Base-by-base conservation (phyloP, 2,888 invertebrate species). In the Ferdinandea cuprea region DNA sequence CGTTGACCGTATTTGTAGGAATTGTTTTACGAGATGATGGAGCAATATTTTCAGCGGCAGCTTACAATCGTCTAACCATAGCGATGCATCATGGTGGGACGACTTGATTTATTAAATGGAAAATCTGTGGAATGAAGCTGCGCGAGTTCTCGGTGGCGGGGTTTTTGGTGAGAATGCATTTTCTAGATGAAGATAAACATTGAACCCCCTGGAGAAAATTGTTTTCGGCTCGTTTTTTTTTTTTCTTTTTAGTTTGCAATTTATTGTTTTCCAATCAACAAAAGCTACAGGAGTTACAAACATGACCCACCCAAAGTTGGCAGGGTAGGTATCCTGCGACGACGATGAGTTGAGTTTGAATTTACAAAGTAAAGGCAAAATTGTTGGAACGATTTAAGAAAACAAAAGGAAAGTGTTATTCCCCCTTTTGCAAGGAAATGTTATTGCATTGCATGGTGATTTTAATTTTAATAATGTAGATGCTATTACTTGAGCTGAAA, bases 11-110 rank as follows among this genome's bases (percentile, higher is more conserved):
- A 77, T 65, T 68, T 48, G 32, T n/a, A 35, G 30, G 40, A 59
- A 61, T 72, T 83, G 61, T 78, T 72, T 83, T 83, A 78, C 61
- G 83, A 72, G 56, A 66, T 68, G 56, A 56, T 48, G 37, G 59
- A 40, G 54, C 56, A 61, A 68, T 83, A 72, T 83, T 72, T 83
- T 66, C 61, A 78, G 42, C 52, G 32, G 59, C 52, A 81, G 81
- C 65, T 80, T 68, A 81, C 76, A 76, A 46, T 46, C 69, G 25
- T 28, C 69, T 42, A 66, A 54, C 61, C 66, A 15, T 32, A n/a
- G 59, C 46, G 28, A 81, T 76, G 66, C 44, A 66, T 77, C 66
- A 68, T 48, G 54, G 44, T 52, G 72, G 54, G 25, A 3, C 5
- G 11, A 72, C 63, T 63, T 65, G 50, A 44, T 56, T 63, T 56